Evolutionary conservation across 2,797 vertebrate species (phyloP), one percentile per base, ranked within the genome.

Genomic region (Pelodytes ibericus): DNA sequence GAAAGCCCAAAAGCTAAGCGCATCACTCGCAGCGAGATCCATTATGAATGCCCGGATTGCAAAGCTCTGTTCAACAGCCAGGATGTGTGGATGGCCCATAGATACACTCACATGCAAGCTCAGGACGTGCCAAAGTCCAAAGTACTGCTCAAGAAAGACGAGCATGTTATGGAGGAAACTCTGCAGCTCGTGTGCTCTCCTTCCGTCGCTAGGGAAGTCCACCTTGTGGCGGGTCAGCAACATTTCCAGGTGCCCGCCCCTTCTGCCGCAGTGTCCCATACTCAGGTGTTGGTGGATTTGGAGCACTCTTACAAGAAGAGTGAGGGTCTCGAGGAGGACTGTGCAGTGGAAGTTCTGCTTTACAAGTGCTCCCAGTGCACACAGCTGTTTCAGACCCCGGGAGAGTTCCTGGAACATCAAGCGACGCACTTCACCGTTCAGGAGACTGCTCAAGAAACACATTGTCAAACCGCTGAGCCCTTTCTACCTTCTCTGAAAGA

Each of bases 1-100:
- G 86, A 79, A 39, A 77, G 67, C 0, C 61, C 83, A 0, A 61
- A 81, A 27, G 82, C 77, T 27, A 81, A 29, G 0, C 80, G 82
- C 0, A 0, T 82, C 0, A 30, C 69, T 1, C 1, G 25, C 0
- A 90, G 84, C 11, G 89, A 92, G 1, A 95, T 97, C 72, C 94
- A 96, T 80, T 98, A 95, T 18, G 95, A 97, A 86, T 97, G 96
- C 81, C 88, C 94, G 4, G 96, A 97, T 41, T 97, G 95, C 77
- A 91, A 95, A 74, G 94, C 95, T 0, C 86, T 97, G 2, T 97
- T 98, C 0, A 82, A 90, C 78, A 94, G 91, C 2, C 94, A 96
- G 0, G 95, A 97, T 0, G 84, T 92, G 6, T 98, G 96, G 96
- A 83, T 88, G 56, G 88, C 71, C 9, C 89, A 90, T 51, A 81